These are phyloP conservation scores for Morpho helenor DNA, from an alignment of 2,888 invertebrate species.

Conservation along the genomic window DNA sequence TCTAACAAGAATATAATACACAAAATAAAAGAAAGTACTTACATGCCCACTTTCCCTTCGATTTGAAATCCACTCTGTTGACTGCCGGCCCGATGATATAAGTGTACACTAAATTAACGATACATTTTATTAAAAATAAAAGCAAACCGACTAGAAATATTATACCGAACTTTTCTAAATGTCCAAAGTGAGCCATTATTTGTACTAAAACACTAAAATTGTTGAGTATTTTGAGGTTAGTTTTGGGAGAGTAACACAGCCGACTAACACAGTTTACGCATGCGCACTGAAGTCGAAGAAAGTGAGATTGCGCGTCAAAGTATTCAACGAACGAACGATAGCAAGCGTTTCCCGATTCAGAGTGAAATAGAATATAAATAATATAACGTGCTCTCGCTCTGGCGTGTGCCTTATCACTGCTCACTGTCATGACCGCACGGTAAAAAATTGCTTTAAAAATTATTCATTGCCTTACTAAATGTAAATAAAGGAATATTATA, in stretches of 20 bases:
- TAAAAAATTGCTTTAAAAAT: too few relatives aligned
- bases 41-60: constrained; percentile 90
- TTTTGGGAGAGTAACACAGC: constrained; percentile 41
- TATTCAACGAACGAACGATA: constrained; percentile 1
- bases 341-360: constrained; percentile 19
- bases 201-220: constrained; percentile 13
- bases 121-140: constrained; percentile 40
- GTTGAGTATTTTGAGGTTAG: constrained; percentile 45
- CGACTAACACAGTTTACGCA: constrained; percentile 62
- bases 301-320: constrained; percentile 53
- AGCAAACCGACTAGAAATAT: constrained; percentile 56
- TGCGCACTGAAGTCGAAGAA: constrained; percentile 69
- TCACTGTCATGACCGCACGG: too few relatives aligned
- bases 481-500: too few relatives aligned
- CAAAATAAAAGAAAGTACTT: constrained; percentile 50
- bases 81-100: constrained; percentile 76
- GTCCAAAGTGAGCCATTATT: constrained; percentile 43
- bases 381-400: constrained; percentile 12
- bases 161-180: constrained; percentile 70
- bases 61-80: constrained; percentile 81
- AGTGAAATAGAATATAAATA: constrained; percentile 11
- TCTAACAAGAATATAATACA: not conserved
- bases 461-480: too few relatives aligned
- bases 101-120: constrained; percentile 46
- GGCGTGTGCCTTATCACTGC: not conserved